Base-by-base conservation (phyloP, 1,140 invertebrate species). In the Drosophila novamexicana region DNA sequence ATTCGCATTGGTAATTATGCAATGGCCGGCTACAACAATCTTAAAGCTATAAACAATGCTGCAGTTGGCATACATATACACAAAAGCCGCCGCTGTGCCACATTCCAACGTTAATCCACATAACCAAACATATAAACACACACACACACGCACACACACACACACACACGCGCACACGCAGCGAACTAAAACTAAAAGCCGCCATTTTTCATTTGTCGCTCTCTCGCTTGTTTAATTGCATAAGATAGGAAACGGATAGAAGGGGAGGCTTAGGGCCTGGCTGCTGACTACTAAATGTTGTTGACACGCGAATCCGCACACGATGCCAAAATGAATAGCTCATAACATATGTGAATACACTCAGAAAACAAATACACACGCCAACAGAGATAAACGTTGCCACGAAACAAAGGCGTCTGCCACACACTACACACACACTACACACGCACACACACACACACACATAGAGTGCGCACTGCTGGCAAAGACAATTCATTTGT, bases 401-500 rank as follows among this genome's bases (percentile, higher is more conserved):
- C 49, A 47, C 36, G 54, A 54, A 77, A 77, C 75, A 80, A 74
- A 77, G 69, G 59, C 67, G 63, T 16, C 49, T 62, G 65, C 42
- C 53, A 50, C 62, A 56, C 50, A 53, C 39, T 36, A 69, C 12
- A 67, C 39, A 34, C 29, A 58, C 54, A 58, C 32, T 39, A 44
- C 22, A 53, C 29, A 53, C 45, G 39, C 37, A 59, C 36, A 34
- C 18, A 44, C 36, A 74, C 32, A 14, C 32, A 49, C 45, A 62
- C 14, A 14, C 18, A 47, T 14, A 39, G 50, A 58, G 44, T 62
- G 62, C 32, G 34, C 40, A 29, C 53, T 80, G 62, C 71, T 77
- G 75, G 65, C 71, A 78, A 75, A 78, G 78, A 78, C 78, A 78
- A 81, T 81, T 81, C 78, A 81, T 81, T 78, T 81, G 78, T 78